phyloP scores from a whole-genome alignment of 2,113 vertebrate species.

The Ahaetulla prasina region DNA sequence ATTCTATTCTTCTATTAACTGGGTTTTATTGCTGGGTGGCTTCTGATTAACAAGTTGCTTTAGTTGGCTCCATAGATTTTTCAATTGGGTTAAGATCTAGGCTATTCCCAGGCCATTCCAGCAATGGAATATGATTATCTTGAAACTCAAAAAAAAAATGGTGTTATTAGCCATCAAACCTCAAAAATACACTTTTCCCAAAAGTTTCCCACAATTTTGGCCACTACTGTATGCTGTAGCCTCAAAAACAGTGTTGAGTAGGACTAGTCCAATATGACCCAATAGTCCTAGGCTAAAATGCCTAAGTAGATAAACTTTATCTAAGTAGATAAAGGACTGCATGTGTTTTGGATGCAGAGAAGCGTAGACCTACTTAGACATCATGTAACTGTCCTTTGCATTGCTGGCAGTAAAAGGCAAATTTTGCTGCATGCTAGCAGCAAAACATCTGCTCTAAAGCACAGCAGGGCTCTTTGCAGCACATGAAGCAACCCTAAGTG shows the following conservation, averaged over 20 bases:
- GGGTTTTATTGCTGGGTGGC: too few relatives aligned
- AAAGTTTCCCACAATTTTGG: too few relatives aligned
- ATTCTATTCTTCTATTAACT: too few relatives aligned
- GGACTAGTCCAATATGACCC: not conserved
- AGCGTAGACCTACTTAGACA: not conserved
- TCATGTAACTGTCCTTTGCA: not conserved
- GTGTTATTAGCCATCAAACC: too few relatives aligned
- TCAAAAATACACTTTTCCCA: too few relatives aligned
- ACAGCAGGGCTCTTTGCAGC: not conserved
- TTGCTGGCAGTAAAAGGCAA: not conserved
- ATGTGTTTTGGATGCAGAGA: not conserved
- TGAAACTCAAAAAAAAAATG: too few relatives aligned
- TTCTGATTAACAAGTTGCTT: too few relatives aligned
- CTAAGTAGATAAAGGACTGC: not conserved
- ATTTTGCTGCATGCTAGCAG: not conserved
- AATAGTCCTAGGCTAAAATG: not conserved
- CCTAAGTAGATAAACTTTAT: not conserved
- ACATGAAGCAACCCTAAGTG: not conserved
- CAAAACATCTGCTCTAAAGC: not conserved
- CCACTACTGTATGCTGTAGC: not conserved
- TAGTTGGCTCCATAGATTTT: too few relatives aligned
- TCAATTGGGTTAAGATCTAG: too few relatives aligned
- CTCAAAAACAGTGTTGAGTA: not conserved
- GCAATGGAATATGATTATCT: too few relatives aligned
- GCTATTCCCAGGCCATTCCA: too few relatives aligned